Conservation (phyloP, 2,797 vertebrate genomes). For the Anguilla megastoma region DNA sequence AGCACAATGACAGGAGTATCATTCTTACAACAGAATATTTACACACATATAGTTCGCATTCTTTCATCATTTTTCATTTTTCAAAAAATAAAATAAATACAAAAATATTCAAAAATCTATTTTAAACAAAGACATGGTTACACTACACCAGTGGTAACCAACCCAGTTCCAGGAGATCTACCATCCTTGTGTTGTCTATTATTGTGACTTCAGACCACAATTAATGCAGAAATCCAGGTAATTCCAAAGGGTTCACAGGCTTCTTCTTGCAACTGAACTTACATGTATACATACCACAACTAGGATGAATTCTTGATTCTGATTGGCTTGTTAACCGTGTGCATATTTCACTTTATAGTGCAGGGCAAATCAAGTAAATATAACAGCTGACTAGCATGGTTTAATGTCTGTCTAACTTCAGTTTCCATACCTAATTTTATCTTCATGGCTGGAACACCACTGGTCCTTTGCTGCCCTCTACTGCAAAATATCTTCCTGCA, state of each 20-base stretch:
- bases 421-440: neutral
- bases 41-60: conserved; percentile 1
- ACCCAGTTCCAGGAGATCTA: too few species aligned
- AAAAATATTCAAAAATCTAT: neutral
- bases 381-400: neutral
- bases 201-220: too few species aligned
- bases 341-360: neutral
- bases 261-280: too few species aligned
- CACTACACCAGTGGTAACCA: neutral
- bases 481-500: neutral
- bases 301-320: neutral
- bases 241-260: too few species aligned
- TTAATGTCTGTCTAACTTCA: neutral
- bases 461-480: neutral
- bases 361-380: neutral
- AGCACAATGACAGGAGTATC: neutral
- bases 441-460: neutral
- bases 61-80: conserved; percentile 5
- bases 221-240: too few species aligned
- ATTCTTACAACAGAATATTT: conserved; percentile 9
- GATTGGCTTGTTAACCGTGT: neutral
- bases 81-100: conserved; percentile 12
- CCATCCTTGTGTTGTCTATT: too few species aligned
- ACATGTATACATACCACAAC: neutral
- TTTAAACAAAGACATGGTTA: neutral